Evolutionary conservation across 2,113 vertebrate species (phyloP).

Genomic region (Tyto alba): DNA sequence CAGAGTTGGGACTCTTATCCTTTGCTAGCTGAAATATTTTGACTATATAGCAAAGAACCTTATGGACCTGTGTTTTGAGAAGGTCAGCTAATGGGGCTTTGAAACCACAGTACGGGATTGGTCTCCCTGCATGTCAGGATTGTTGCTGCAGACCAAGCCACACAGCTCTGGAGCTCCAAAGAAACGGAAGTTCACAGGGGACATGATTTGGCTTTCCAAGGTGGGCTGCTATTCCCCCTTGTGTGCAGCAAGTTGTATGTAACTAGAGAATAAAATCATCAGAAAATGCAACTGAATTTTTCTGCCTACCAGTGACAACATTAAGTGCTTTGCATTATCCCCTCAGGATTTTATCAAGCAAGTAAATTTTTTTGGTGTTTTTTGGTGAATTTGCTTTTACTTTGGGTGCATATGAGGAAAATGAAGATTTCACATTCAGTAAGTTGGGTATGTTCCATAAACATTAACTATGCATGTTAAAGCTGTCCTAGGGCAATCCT

Average conservation of each 20-base stretch:
- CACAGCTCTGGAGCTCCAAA: neutral
- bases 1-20: neutral
- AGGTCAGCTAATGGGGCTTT: neutral
- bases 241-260: neutral
- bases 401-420: neutral
- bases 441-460: neutral
- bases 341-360: neutral
- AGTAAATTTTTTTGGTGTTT: neutral
- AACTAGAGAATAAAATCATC: neutral
- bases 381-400: neutral
- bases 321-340: neutral
- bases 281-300: neutral
- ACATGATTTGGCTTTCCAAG: neutral
- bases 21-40: neutral
- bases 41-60: neutral
- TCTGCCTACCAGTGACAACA: neutral
- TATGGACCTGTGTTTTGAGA: neutral
- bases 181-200: neutral
- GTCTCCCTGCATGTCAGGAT: neutral
- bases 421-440: neutral
- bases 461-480: conserved; percentile 11
- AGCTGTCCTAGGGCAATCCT: neutral
- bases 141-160: neutral
- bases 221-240: neutral
- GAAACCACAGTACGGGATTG: neutral